phyloP scores from a whole-genome alignment of 2,113 vertebrate species.

The Passerina amoena region DNA sequence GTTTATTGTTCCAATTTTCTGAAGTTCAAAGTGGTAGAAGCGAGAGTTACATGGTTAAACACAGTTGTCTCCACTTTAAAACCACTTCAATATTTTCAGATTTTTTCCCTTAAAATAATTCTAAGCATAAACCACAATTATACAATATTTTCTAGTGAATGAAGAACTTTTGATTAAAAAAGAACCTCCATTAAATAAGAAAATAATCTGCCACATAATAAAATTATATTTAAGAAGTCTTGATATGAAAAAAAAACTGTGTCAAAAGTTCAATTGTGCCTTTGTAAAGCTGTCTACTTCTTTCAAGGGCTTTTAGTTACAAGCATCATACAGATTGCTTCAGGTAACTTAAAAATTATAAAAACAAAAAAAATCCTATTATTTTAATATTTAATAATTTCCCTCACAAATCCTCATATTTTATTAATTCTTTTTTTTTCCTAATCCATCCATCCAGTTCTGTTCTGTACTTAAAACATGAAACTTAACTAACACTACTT shows the following conservation, averaged over 20 bases:
- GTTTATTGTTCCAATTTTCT: neutral
- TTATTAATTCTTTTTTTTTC: neutral
- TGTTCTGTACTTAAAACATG: neutral
- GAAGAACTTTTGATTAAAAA: neutral
- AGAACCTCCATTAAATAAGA: neutral
- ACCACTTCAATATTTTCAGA: neutral
- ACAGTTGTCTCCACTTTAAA: neutral
- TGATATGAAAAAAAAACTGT: neutral
- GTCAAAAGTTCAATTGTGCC: neutral
- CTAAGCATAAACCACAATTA: neutral
- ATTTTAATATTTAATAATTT: neutral
- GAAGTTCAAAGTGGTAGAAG: conserved; percentile 17
- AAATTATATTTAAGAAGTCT: neutral
- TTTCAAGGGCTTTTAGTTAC: neutral
- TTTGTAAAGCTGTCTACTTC: neutral
- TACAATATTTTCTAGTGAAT: rapidly evolving
- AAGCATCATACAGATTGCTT: neutral
- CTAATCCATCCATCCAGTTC: neutral
- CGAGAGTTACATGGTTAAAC: neutral
- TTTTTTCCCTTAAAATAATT: neutral
- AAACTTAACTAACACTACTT: neutral
- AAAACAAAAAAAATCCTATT: neutral
- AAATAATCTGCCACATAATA: neutral
- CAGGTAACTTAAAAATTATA: neutral
- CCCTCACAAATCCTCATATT: neutral